phyloP scores from a whole-genome alignment of 2,797 vertebrate species.

The Semotilus atromaculatus region DNA sequence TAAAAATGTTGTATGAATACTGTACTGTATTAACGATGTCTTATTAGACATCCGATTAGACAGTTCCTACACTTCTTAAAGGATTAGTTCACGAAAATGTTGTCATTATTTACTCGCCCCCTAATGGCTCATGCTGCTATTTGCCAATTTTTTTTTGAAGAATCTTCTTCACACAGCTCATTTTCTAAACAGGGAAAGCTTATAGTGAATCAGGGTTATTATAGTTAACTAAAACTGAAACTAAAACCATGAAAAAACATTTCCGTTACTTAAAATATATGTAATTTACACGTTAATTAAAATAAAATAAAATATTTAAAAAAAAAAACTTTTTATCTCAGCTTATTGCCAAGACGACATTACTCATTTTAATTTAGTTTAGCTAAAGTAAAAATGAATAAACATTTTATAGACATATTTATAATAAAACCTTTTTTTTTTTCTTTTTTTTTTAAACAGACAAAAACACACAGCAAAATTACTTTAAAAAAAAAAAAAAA shows the following conservation, averaged over 20 bases:
- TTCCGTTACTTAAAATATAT: not conserved
- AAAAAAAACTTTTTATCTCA: not conserved
- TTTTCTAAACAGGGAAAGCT: not conserved
- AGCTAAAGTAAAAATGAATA: not conserved
- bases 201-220: not conserved
- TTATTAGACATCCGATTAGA: not conserved
- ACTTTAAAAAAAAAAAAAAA: not conserved
- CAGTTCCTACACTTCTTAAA: not conserved
- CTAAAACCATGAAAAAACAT: not conserved
- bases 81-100: too few relatives aligned
- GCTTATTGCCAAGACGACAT: not conserved
- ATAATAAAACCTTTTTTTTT: too few relatives aligned
- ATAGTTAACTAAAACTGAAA: not conserved
- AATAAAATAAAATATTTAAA: not conserved
- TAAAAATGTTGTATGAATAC: not conserved
- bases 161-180: not conserved
- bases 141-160: not conserved
- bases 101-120: not conserved
- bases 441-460: too few relatives aligned
- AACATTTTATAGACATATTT: not conserved
- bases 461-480: not conserved
- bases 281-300: not conserved
- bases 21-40: not conserved
- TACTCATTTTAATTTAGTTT: not conserved
- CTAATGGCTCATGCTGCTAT: not conserved